Base-by-base conservation (phyloP, 2,113 vertebrate genomes). In the Apus apus region DNA sequence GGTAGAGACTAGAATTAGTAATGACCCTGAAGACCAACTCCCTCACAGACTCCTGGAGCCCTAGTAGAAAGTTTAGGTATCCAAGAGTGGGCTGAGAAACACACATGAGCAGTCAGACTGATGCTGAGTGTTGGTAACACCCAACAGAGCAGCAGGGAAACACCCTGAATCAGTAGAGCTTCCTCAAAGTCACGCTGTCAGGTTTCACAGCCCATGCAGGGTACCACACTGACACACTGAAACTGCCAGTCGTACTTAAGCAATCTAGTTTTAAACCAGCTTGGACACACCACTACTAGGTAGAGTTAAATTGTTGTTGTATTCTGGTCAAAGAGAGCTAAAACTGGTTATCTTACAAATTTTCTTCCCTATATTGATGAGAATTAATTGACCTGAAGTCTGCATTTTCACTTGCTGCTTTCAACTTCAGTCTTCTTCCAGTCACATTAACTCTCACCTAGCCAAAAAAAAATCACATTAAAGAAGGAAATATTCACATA, bases 61-160 rank as follows among this genome's bases (percentile, higher is more conserved):
- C 38, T 71, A 20, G 4, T 27, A 79, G 54, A 30, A 25, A 53
- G 30, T 32, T 68, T 32, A 32, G 22, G 25, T 36, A 53, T 27
- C 19, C 32, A 20, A 29, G 38, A 73, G 26, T 21, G 60, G 56
- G 40, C 58, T 83, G 54, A 83, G 62, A 58, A 78, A 70, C 25
- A 21, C 0, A 1, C 0, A 0, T 36, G 60, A 81, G 32, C 29
- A 57, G 18, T 25, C 75, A 72, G 76, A 46, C 21, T 5, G 27
- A 62, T 0, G 5, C 25, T 1, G 2, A 34, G 27, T 43, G 25
- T 50, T 0, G 0, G 54, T n/a, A 30, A n/a, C 54, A 10, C 13
- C 30, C n/a, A 67, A n/a, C 30, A 73, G 54, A 58, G 32, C 70
- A 54, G 60, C 2, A 0, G 26, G 19, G 43, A 85, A 91, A 77